These are phyloP conservation scores for Dorcus hopei DNA, from an alignment of 2,888 invertebrate species.

Conservation along the genomic window DNA sequence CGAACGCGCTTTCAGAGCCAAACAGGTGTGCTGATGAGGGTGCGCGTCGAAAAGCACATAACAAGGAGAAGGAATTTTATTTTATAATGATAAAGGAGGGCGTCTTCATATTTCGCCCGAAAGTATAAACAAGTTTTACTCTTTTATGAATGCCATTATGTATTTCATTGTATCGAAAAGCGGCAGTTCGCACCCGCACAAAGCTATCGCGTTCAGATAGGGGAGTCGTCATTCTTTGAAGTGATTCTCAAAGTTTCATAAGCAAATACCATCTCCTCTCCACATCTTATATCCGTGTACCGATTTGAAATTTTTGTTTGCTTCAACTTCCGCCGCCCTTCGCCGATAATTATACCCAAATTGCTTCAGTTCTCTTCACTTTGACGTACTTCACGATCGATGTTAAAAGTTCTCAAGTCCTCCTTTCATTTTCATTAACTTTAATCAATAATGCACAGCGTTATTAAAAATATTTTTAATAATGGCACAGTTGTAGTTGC, in stretches of 20 bases:
- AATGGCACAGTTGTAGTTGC: too few relatives aligned
- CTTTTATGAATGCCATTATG: not conserved
- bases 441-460: too few relatives aligned
- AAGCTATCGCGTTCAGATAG: slow-evolving; percentile 8
- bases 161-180: not conserved
- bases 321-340: slow-evolving; percentile 5
- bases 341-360: slow-evolving; percentile 15
- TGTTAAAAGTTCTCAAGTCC: too few relatives aligned
- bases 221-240: slow-evolving; percentile 7
- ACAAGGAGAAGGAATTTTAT: not conserved
- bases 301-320: slow-evolving; percentile 9
- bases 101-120: not conserved
- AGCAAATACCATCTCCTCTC: slow-evolving; percentile 5
- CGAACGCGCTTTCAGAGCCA: too few relatives aligned
- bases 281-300: slow-evolving; percentile 10
- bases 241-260: slow-evolving; percentile 10
- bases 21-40: too few relatives aligned
- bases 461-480: too few relatives aligned
- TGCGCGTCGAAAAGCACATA: too few relatives aligned
- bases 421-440: too few relatives aligned
- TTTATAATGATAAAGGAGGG: not conserved
- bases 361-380: slow-evolving; percentile 3
- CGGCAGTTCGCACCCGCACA: slow-evolving; percentile 8
- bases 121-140: not conserved
- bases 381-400: too few relatives aligned